Base-by-base conservation (phyloP, 1,140 invertebrate genomes). In the Drosophila subobscura region DNA sequence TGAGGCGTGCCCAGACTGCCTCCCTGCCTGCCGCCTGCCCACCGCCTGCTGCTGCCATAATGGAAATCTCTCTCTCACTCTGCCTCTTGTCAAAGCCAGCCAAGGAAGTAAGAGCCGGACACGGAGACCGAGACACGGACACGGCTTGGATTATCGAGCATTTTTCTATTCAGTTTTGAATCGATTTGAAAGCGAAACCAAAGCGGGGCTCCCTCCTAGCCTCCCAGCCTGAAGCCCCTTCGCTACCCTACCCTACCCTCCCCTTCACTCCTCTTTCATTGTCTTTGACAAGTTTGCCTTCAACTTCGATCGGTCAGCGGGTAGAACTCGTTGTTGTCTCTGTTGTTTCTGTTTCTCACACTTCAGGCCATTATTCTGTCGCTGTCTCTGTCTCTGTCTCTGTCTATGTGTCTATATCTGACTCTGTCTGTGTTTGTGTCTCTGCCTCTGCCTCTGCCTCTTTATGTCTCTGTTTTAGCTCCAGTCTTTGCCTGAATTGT, bases 271-370 rank as follows among this genome's bases (percentile, higher is more conserved):
- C 52, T 56, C 72, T 51, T 75, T 75, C 83, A 88, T 88, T 88
- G 81, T 86, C 83, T 88, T 88, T 86, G 81, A 88, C 83, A 88
- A 58, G 81, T 86, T 86, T 75, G 81, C 81, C 81, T 86, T 86
- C 81, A 86, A 86, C 81, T 86, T 86, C 75, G 57, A 61, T 72
- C 73, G 60, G 80, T 61, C 77, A 86, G 68, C 58, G 52, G 54
- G 59, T 63, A 84, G 72, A 78, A 83, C 76, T 64, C 77, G 80
- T 85, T 65, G 72, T 42, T 63, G 72, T 42, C 45, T 56, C 47
- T 46, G 22, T 57, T 57, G 57, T 59, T 49, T 37, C 33, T 37
- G 33, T 37, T 37, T 37, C 33, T 37, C 33, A 37, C 33, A 37
- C 33, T 37, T 37, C 33, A 37, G 33, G 33, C 33, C 4, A 37